These are phyloP conservation scores for Entomobrya proxima DNA, from an alignment of 2,888 invertebrate genomes.

Conservation along the genomic window DNA sequence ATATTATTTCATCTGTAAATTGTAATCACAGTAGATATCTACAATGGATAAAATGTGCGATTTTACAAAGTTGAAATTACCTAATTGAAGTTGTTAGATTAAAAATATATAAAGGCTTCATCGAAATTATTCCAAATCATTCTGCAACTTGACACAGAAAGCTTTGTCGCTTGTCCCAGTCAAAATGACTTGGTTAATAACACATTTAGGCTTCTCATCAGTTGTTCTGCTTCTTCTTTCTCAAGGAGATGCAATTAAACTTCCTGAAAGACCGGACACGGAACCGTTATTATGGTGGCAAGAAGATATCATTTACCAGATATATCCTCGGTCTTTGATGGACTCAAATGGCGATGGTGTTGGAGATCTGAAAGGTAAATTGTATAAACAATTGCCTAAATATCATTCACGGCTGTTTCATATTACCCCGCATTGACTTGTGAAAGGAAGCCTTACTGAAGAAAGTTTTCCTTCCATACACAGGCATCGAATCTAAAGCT, in stretches of 20 bases:
- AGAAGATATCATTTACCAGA: slow-evolving; percentile 88
- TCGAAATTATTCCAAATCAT: no score
- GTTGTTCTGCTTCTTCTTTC: not conserved
- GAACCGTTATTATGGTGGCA: slow-evolving; percentile 86
- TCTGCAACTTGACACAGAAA: not conserved
- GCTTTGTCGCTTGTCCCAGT: no score
- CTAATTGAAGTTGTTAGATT: no score
- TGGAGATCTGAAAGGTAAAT: slow-evolving; percentile 83
- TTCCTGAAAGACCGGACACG: slow-evolving; percentile 26
- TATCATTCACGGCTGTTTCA: not conserved
- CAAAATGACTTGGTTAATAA: not conserved
- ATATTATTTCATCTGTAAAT: no score
- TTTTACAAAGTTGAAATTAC: no score
- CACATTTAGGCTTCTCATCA: not conserved
- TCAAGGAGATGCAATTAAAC: slow-evolving; percentile 17
- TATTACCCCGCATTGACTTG: no score
- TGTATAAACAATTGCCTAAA: not conserved
- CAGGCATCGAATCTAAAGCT: slow-evolving; percentile 78
- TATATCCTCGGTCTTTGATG: slow-evolving; percentile 89
- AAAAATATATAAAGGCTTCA: no score
- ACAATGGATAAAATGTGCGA: no score
- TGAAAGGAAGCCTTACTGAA: no score
- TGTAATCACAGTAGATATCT: no score
- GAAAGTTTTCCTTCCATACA: no score
- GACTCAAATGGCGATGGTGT: slow-evolving; percentile 91